Base-by-base conservation (phyloP, 2,888 invertebrate genomes). In the Choristoneura rosaceana region DNA sequence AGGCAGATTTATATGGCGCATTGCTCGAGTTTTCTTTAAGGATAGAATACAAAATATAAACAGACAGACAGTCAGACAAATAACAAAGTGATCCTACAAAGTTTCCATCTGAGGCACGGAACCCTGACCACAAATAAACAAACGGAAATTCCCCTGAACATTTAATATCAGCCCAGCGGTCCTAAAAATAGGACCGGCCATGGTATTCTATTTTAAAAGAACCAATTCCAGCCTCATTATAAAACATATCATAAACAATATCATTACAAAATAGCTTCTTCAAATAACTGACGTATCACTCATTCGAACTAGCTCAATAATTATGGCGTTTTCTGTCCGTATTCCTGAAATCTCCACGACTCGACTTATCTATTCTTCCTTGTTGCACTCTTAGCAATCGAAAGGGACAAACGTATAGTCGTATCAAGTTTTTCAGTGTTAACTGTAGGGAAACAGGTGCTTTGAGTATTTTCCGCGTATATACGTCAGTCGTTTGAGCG, bases 381-480 rank as follows among this genome's bases (percentile, higher is more conserved):
- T 71, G 33, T 67, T 17, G 62, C 45, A 34, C 61, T 52, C 43
- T 15, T 34, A 52, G 25, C 34, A 58, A 34, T 61, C 34, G 67
- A 71, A 67, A 71, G 62, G 45, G 70, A 70, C 65, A 50, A 50
- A n/a, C 61, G 34, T 8, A 61, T 38, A 41, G 34, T 55, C 4
- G 62, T 58, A 33, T 68, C 43, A 63, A 68, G 58, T 58, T 64
- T 69, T 38, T 34, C 63, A 58, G 43, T 43, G 25, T 62, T 41
- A 73, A 76, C 68, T 78, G 73, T 77, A 75, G 66, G 78, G 76
- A 76, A 83, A 83, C 66, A 66, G 71, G 71, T 68, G 80, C 86
- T 85, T 84, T 83, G 82, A 82, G 79, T 80, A 78, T 88, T 87
- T 85, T 86, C 86, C 84, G 83, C 82, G 82, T 81, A 80, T 83